phyloP scores from a whole-genome alignment of 1,140 invertebrate genomes.

The Stratiolaelaps scimitus region DNA sequence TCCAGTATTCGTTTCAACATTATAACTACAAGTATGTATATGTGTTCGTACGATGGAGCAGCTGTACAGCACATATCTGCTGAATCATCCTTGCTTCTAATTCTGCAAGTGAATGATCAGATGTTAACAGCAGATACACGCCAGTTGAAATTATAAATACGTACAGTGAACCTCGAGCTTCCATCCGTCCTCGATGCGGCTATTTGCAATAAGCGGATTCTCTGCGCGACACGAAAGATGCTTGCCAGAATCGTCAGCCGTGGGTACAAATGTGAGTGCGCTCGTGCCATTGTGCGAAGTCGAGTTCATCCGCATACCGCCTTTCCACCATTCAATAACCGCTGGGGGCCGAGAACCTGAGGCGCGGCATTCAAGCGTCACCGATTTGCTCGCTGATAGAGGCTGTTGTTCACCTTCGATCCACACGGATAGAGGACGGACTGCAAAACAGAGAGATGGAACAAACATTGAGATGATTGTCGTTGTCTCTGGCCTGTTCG shows the following conservation, averaged over 20 bases:
- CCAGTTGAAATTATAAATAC: conserved; percentile 40
- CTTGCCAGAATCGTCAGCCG: conserved; percentile 64
- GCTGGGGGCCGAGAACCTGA: conserved; percentile 74
- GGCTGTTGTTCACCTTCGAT: conserved; percentile 67
- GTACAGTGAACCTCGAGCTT: conserved; percentile 76
- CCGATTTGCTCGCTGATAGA: conserved; percentile 62
- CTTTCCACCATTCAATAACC: conserved; percentile 61
- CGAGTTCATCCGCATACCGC: conserved; percentile 37
- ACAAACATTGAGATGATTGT: conserved; percentile 36
- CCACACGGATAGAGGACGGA: conserved; percentile 64
- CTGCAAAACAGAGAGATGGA: conserved; percentile 50
- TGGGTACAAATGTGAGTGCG: conserved; percentile 59
- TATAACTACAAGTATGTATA: too few species aligned
- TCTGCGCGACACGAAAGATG: conserved; percentile 62
- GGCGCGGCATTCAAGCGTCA: conserved; percentile 68
- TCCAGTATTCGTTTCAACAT: too few species aligned
- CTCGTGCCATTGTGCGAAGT: conserved; percentile 52
- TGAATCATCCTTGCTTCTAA: too few species aligned
- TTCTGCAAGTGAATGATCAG: too few species aligned
- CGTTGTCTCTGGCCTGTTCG: too few species aligned
- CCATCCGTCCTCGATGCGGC: conserved; percentile 62
- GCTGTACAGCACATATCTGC: too few species aligned
- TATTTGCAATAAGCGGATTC: conserved; percentile 58
- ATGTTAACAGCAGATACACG: too few species aligned
- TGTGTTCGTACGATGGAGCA: too few species aligned